Conservation (phyloP, 2,888 invertebrate genomes). For the Caprella mutica region DNA sequence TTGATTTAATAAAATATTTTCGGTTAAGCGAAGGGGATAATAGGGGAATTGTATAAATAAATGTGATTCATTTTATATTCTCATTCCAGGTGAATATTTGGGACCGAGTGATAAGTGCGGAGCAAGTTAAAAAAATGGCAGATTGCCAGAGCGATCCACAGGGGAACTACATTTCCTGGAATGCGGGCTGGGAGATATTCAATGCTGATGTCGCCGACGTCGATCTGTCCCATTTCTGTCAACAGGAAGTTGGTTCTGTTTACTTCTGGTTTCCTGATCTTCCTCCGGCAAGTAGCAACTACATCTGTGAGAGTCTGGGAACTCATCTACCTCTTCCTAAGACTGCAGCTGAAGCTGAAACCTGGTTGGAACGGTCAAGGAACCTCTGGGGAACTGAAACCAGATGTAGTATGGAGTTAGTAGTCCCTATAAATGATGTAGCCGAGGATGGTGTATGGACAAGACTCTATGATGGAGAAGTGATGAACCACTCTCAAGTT, state of each 20-base stretch:
- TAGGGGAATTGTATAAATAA: no score
- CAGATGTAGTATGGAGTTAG: constrained; percentile 13
- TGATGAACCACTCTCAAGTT: not conserved
- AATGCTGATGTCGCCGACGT: constrained; percentile 14
- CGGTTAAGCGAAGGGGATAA: not conserved
- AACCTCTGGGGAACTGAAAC: constrained; percentile 2
- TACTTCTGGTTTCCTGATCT: constrained; percentile 23
- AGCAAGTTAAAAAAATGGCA: constrained; percentile 15
- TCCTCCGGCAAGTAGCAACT: constrained; percentile 7
- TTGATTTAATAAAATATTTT: not conserved
- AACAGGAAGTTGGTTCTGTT: constrained; percentile 1
- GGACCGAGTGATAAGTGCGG: constrained; percentile 14
- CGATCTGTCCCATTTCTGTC: constrained; percentile 15
- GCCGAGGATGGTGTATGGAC: constrained; percentile 21
- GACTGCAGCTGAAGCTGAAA: not conserved
- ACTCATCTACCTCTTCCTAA: constrained; percentile 19
- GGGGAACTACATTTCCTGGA: constrained; percentile 30
- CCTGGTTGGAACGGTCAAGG: constrained; percentile 4
- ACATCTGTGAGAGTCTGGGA: constrained; percentile 28
- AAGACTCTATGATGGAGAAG: not conserved
- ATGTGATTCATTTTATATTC: no score
- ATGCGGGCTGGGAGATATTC: constrained; percentile 18
- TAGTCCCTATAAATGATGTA: constrained; percentile 13
- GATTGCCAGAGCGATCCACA: constrained; percentile 17
- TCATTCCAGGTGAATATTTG: constrained; percentile 27